Base-by-base conservation (phyloP, 1,140 invertebrate genomes). In the Lepidurus packardi region DNA sequence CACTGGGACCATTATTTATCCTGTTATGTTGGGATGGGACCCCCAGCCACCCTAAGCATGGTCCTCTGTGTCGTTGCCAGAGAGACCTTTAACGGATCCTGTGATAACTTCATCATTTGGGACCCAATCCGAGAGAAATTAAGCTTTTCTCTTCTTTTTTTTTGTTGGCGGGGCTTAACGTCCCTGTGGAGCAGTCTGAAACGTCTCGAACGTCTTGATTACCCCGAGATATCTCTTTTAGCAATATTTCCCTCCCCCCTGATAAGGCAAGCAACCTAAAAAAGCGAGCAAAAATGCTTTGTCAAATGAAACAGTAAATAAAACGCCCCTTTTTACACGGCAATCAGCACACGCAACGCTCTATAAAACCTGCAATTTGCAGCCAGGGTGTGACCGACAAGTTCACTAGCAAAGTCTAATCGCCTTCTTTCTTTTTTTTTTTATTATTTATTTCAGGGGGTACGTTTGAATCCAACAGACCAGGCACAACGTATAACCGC, bases 1-100 rank as follows among this genome's bases (percentile, higher is more conserved):
- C 53, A 65, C 13, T 65, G 53, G 53, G 53, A 65, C 53, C 53
- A 65, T 65, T 65, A 65, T 65, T 65, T 65, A 65, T 65, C 53
- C 21, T 65, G 53, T 65, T 65, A 65, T 65, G 53, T 65, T 65
- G 53, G 5, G 21, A 65, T 11, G 45, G 53, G 53, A 21, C 16
- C 53, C 53, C 45, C 10, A 47, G 16, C 45, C 53, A 65, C 21
- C 21, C 13, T 65, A 7, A 21, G 9, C 21, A 13, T 16, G 53
- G 53, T 13, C 2, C 21, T 65, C 53, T 65, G 53, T 65, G 53
- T 65, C 53, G 8, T 65, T 65, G 16, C 16, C 13, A 65, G 9
- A 65, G 53, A 21, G 34, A 34, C 34, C 53, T 21, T 65, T n/a
- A 65, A 65, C 53, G 53, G 21, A 34, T 34, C 53, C 21, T n/a